A percentile compares a stretch with the other conserved stretches of the same genome.
phyloP scores from a whole-genome alignment of 2,797 vertebrate genomes.

The Poeciliopsis turneri region DNA sequence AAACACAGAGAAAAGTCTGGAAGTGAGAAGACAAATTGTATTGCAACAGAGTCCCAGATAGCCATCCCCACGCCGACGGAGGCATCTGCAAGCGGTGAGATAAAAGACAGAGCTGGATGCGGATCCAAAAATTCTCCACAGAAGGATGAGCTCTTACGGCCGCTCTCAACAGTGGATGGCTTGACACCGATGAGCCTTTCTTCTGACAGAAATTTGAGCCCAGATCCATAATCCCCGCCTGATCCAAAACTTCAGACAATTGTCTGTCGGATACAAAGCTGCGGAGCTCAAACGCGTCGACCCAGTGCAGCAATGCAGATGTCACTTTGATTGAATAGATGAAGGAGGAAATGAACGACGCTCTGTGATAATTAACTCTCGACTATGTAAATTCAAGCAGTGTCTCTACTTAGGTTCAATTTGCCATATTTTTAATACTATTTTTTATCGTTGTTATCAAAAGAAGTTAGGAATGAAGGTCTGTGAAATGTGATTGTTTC shows the following conservation, averaged over 20 bases:
- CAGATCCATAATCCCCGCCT: slow-evolving; percentile 63
- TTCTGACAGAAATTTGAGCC: slow-evolving; percentile 59
- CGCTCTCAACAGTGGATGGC: slow-evolving; percentile 51
- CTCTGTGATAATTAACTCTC: slow-evolving; percentile 7
- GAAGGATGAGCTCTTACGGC: slow-evolving; percentile 67
- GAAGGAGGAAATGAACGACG: slow-evolving; percentile 8
- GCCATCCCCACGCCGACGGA: slow-evolving; percentile 57
- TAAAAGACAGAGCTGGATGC: slow-evolving; percentile 64
- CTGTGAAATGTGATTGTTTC: neutral
- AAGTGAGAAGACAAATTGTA: slow-evolving; percentile 40
- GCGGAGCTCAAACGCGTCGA: slow-evolving; percentile 29
- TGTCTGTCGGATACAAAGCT: slow-evolving; percentile 39
- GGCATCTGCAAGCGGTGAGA: slow-evolving; percentile 73
- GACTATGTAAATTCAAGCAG: slow-evolving; percentile 14
- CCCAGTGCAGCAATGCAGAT: slow-evolving; percentile 34
- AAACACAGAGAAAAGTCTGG: slow-evolving; percentile 34
- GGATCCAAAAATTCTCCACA: slow-evolving; percentile 67
- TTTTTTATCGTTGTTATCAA: neutral
- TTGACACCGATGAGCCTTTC: slow-evolving; percentile 64
- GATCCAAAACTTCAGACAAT: slow-evolving; percentile 60
- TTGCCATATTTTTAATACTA: neutral
- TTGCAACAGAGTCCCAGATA: slow-evolving; percentile 56
- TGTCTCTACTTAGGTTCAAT: neutral
- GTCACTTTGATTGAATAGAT: slow-evolving; percentile 46
- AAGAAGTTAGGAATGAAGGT: neutral